Evolutionary conservation across 2,888 invertebrate genomes (phyloP).

Genomic region (Lamellibrachia satsuma): DNA sequence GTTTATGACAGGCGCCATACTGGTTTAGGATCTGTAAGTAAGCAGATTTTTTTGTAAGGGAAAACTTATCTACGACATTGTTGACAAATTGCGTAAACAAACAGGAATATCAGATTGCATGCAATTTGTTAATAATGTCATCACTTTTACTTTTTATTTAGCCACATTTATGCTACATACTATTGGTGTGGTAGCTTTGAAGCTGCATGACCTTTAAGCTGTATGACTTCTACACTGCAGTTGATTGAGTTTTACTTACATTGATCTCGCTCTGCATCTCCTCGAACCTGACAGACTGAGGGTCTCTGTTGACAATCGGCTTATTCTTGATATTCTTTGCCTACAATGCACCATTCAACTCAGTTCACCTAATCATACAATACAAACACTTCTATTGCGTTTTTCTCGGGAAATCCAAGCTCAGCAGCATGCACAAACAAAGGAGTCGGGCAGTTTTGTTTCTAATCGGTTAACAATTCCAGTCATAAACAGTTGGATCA

Average conservation of each 20-base stretch:
- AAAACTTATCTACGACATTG: background rate
- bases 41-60: background rate
- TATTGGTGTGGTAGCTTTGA: background rate
- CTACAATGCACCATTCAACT: slow-evolving; percentile 43
- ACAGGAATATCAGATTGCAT: background rate
- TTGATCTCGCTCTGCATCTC: slow-evolving; percentile 66
- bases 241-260: slow-evolving; percentile 44
- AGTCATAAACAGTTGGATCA: no score
- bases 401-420: no score
- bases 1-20: no score
- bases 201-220: background rate
- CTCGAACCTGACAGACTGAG: slow-evolving; percentile 63
- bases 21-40: background rate
- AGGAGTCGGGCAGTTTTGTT: no score
- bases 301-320: slow-evolving; percentile 63
- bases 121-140: background rate
- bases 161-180: background rate
- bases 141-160: background rate
- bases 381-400: no score
- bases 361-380: no score
- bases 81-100: background rate
- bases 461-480: no score
- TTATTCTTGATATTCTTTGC: slow-evolving; percentile 63
- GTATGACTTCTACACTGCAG: background rate
- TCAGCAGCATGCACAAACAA: no score